Conservation (phyloP, 1,140 invertebrate genomes). For the Cherax quadricarinatus region DNA sequence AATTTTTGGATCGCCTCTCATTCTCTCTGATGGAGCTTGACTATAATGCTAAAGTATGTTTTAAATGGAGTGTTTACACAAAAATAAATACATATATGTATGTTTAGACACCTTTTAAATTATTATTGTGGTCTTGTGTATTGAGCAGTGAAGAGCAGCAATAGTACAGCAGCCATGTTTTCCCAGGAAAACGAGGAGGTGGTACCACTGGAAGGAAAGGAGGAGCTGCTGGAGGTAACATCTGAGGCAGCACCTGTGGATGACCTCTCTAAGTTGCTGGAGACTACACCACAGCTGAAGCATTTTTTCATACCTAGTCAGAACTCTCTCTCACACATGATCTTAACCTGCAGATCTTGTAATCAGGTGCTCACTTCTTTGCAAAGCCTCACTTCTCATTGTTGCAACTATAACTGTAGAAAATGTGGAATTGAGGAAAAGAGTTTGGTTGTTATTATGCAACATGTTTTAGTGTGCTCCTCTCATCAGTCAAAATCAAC, state of each 20-base stretch:
- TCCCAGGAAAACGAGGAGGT: conserved; percentile 48
- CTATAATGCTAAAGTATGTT: no score
- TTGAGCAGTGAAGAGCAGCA: background rate
- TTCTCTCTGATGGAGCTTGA: no score
- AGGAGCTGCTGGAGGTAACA: conserved; percentile 4
- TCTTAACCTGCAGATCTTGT: conserved; percentile 42
- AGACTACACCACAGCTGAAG: conserved; percentile 29
- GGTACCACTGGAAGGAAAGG: conserved; percentile 17
- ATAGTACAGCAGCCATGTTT: conserved; percentile 37
- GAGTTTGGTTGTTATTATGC: conserved; percentile 9
- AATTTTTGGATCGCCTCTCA: no score
- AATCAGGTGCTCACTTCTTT: conserved; percentile 23
- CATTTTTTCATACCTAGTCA: conserved; percentile 4
- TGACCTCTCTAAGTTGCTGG: conserved; percentile 44
- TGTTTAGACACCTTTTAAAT: no score
- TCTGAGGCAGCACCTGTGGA: background rate
- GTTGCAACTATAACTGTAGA: conserved; percentile 21
- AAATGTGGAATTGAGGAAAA: conserved; percentile 19
- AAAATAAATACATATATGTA: no score
- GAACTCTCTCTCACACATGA: conserved; percentile 3
- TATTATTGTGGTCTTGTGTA: background rate
- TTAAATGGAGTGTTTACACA: no score
- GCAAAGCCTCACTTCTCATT: conserved; percentile 10
- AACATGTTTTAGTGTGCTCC: background rate
- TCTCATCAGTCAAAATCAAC: background rate